These are phyloP conservation scores for Philhelius pedissequus DNA, from an alignment of 2,888 invertebrate species.

Conservation along the genomic window DNA sequence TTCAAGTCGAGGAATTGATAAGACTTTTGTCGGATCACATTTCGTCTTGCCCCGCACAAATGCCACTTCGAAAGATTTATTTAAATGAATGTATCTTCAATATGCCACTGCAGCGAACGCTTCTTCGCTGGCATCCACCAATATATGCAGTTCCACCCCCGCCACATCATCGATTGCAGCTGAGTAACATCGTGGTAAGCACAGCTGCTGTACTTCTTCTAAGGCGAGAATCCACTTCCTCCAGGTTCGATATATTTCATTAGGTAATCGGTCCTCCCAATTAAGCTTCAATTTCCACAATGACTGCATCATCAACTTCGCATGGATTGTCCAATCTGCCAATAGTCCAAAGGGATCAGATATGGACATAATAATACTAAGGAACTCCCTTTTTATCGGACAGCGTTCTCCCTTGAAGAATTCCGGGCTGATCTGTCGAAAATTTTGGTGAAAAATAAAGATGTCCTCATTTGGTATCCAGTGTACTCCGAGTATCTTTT, in stretches of 20 bases:
- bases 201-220: background rate
- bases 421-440: background rate
- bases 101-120: slow-evolving; percentile 5
- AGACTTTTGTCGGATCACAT: background rate
- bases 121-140: background rate
- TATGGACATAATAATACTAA: background rate
- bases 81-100: background rate
- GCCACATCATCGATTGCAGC: background rate
- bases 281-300: too few species aligned
- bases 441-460: background rate
- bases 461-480: background rate
- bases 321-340: background rate
- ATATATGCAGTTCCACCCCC: too few species aligned
- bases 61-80: background rate
- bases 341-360: background rate
- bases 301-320: too few species aligned
- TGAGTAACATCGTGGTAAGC: background rate
- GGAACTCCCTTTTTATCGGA: background rate
- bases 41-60: slow-evolving; percentile 8
- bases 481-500: slow-evolving; percentile 16
- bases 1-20: slow-evolving; percentile 24
- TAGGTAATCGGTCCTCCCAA: too few species aligned
- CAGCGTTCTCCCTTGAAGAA: background rate
- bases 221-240: background rate
- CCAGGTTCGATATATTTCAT: too few species aligned